Evolutionary conservation across 1,140 invertebrate genomes (phyloP).

Genomic region (Caligus rogercresseyi): DNA sequence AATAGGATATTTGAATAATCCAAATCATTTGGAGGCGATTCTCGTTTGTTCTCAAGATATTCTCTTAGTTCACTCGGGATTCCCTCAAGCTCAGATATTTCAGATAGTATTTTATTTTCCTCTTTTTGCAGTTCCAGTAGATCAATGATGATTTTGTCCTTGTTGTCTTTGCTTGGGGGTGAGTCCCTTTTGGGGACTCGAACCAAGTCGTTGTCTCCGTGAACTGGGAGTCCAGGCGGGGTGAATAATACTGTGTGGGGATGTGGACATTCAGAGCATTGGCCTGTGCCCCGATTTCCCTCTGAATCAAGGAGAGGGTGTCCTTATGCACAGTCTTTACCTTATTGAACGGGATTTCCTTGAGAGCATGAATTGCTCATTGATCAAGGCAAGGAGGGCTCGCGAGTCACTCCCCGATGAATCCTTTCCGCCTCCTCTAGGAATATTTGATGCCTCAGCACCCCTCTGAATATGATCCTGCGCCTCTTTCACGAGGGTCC

Average conservation of each 20-base stretch:
- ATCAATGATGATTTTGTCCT: not conserved
- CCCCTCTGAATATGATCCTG: not conserved
- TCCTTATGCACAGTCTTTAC: not conserved
- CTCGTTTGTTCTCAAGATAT: not conserved
- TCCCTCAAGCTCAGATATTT: not conserved
- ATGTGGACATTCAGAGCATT: not conserved
- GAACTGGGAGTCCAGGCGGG: not conserved
- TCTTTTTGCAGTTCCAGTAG: not conserved
- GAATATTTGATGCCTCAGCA: not conserved
- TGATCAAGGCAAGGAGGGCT: not conserved
- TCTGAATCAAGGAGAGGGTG: not conserved
- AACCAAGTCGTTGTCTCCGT: not conserved
- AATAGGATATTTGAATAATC: not conserved
- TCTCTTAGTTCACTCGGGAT: not conserved
- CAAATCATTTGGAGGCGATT: not conserved
- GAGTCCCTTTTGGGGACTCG: not conserved
- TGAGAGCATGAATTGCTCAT: not conserved
- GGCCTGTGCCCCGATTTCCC: not conserved
- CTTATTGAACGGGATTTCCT: not conserved
- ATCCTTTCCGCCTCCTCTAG: not conserved
- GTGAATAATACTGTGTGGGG: not conserved
- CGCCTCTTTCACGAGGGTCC: not conserved
- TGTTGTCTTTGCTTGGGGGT: not conserved
- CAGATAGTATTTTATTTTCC: not conserved
- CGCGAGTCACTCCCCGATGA: not conserved